Conservation (phyloP, 2,797 vertebrate genomes). For the Choloepus didactylus region DNA sequence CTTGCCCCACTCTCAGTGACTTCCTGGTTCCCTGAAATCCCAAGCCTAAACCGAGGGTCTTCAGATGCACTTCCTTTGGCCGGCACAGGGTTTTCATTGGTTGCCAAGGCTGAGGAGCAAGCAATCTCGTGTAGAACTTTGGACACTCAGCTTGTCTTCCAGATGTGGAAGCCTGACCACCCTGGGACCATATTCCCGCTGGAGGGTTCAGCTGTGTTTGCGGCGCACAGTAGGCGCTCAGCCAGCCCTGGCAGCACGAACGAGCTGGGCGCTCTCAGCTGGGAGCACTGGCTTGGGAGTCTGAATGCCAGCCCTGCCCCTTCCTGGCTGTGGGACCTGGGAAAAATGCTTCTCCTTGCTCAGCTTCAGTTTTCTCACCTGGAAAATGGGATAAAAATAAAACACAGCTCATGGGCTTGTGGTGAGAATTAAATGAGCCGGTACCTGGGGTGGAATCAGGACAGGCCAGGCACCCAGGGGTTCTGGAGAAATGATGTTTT, state of each 20-base stretch:
- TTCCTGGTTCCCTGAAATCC: not conserved
- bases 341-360: not conserved
- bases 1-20: fast-evolving
- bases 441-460: not conserved
- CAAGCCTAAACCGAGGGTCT: not conserved
- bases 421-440: not conserved
- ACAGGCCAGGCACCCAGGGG: not conserved
- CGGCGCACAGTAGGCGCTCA: not conserved
- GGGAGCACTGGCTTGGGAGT: not conserved
- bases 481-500: not conserved
- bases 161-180: fast-evolving
- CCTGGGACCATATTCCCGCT: fast-evolving
- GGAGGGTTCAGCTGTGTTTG: fast-evolving
- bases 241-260: fast-evolving
- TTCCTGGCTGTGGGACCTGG: not conserved
- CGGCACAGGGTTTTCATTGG: not conserved
- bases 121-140: not conserved
- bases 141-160: not conserved
- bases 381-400: not conserved
- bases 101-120: not conserved
- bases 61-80: not conserved
- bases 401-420: not conserved
- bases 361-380: not conserved
- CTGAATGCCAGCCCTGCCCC: not conserved
- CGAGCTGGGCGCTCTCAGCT: not conserved